These are phyloP conservation scores for Dunckerocampus dactyliophorus DNA, from an alignment of 2,113 vertebrate genomes.

Conservation along the genomic window DNA sequence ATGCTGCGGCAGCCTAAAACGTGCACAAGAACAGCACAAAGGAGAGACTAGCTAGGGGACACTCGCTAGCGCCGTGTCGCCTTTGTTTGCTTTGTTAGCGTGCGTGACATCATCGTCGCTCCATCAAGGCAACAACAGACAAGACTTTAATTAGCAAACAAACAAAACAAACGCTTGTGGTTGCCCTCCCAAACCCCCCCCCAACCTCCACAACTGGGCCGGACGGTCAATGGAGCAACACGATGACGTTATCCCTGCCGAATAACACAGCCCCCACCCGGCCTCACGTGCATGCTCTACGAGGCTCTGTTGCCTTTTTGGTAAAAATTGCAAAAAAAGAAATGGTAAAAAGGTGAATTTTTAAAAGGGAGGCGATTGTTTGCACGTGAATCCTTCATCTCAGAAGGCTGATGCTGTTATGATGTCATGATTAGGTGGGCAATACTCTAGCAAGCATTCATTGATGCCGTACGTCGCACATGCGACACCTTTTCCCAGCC, in stretches of 20 bases:
- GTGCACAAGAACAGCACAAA: slow-evolving; percentile 33
- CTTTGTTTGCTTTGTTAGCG: slow-evolving; percentile 39
- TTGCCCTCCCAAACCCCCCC: neutral
- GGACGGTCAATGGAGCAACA: slow-evolving; percentile 58
- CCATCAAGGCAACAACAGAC: no score
- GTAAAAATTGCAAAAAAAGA: slow-evolving; percentile 14
- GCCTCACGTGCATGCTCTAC: slow-evolving; percentile 37
- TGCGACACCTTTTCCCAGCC: neutral
- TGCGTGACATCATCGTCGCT: slow-evolving; percentile 10
- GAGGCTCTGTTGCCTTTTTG: slow-evolving; percentile 26
- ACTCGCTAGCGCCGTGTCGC: slow-evolving; percentile 26
- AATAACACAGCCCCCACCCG: slow-evolving; percentile 43
- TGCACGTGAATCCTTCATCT: no score
- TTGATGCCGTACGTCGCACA: no score
- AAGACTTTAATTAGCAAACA: neutral
- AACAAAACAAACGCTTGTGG: neutral
- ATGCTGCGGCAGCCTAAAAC: slow-evolving; percentile 32
- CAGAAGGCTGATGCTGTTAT: no score
- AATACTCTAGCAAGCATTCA: no score
- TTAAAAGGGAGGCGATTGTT: no score
- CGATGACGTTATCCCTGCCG: slow-evolving; percentile 63
- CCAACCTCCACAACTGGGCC: slow-evolving; percentile 13
- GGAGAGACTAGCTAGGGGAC: neutral
- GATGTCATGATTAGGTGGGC: no score
- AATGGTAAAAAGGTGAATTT: no score